A percentile compares a stretch with the other conserved stretches of the same genome.
These are phyloP conservation scores for Argya squamiceps DNA, from an alignment of 2,797 vertebrate species.

Conservation along the genomic window DNA sequence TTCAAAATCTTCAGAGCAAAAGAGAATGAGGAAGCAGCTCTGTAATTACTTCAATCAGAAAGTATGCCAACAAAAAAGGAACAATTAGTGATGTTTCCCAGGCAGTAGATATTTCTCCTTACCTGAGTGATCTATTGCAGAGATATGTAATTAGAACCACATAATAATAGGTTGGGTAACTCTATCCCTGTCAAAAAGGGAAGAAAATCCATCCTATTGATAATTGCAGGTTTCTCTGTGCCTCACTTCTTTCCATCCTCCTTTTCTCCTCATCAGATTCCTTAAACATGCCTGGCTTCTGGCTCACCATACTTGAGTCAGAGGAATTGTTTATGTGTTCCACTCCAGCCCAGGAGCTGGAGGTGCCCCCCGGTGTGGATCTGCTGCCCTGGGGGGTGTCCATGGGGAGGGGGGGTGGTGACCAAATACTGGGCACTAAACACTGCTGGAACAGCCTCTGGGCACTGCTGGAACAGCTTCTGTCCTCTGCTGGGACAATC, in stretches of 20 bases:
- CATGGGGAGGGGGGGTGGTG: neutral
- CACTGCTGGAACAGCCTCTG: rapidly evolving
- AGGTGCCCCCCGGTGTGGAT: neutral
- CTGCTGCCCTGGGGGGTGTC: neutral
- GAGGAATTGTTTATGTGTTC: neutral
- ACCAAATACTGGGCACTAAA: neutral
- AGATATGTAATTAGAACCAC: constrained; percentile 75
- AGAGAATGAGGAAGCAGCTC: constrained; percentile 30
- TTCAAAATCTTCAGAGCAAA: constrained; percentile 34
- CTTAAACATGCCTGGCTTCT: constrained; percentile 17
- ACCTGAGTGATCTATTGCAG: constrained; percentile 65
- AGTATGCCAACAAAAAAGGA: constrained; percentile 69
- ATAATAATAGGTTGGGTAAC: constrained; percentile 75
- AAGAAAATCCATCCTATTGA: constrained; percentile 74
- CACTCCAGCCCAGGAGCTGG: neutral
- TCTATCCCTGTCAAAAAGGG: constrained; percentile 66
- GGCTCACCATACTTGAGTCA: neutral
- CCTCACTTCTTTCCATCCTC: constrained; percentile 35
- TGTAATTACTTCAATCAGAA: constrained; percentile 72
- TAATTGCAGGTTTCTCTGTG: constrained; percentile 76
- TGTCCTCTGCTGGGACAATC: no score
- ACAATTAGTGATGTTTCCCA: constrained; percentile 70
- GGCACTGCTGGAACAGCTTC: no score
- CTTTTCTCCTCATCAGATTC: constrained; percentile 33
- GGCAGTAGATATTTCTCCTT: constrained; percentile 66